Evolutionary conservation across 1,140 invertebrate genomes (phyloP).

Genomic region (Cotesia chilonis): DNA sequence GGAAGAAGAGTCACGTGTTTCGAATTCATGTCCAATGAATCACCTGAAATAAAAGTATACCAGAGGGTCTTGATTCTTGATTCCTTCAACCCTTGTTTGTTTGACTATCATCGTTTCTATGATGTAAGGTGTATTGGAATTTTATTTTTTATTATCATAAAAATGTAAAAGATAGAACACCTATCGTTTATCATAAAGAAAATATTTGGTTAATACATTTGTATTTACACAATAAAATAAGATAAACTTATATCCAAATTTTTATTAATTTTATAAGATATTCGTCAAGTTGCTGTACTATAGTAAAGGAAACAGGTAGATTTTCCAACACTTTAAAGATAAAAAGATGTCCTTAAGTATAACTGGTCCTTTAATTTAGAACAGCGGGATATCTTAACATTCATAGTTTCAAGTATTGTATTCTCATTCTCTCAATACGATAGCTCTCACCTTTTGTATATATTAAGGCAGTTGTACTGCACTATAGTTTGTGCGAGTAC

Average conservation of each 20-base stretch:
- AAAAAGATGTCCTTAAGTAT: neutral
- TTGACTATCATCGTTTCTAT: too few species aligned
- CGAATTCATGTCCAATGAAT: slow-evolving; percentile 51
- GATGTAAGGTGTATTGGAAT: too few species aligned
- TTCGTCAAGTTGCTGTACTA: neutral
- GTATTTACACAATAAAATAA: too few species aligned
- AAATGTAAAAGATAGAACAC: too few species aligned
- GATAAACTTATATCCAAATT: too few species aligned
- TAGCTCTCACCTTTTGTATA: neutral
- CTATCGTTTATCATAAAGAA: too few species aligned
- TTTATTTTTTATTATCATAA: too few species aligned
- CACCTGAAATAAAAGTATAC: slow-evolving; percentile 42
- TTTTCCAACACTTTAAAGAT: slow-evolving; percentile 10
- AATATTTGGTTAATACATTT: too few species aligned
- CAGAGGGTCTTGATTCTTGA: slow-evolving; percentile 4
- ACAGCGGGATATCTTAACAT: slow-evolving; percentile 12
- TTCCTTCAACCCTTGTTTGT: neutral
- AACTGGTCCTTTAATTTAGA: neutral
- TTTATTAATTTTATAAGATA: neutral
- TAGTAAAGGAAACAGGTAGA: slow-evolving; percentile 47
- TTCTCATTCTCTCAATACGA: neutral
- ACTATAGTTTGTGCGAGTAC: too few species aligned
- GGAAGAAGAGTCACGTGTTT: slow-evolving; percentile 21
- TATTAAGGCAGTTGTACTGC: neutral
- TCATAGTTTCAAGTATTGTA: neutral